Evolutionary conservation across 1,140 invertebrate species (phyloP).

Genomic region (Branchinecta lindahli): DNA sequence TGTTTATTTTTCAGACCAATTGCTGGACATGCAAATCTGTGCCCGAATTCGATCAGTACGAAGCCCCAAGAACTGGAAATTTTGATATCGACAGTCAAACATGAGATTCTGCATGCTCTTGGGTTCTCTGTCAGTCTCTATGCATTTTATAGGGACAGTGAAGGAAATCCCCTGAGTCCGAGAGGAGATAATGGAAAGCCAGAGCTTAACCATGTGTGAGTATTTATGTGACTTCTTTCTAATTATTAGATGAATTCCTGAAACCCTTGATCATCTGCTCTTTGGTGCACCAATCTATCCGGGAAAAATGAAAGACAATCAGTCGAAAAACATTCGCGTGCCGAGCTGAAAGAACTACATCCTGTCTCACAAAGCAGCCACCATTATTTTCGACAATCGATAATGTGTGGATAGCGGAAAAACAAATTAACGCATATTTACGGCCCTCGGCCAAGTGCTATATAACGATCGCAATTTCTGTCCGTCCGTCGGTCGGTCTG

Average conservation of each 20-base stretch:
- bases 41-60: constrained; percentile 84
- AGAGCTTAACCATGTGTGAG: constrained; percentile 67
- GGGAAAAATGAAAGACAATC: too few species aligned
- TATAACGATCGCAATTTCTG: too few species aligned
- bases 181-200: constrained; percentile 73
- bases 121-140: constrained; percentile 90
- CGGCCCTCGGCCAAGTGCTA: too few species aligned
- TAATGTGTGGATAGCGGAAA: too few species aligned
- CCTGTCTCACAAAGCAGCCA: too few species aligned
- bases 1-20: constrained; percentile 56
- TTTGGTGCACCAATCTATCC: too few species aligned
- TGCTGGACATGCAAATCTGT: constrained; percentile 95
- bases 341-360: too few species aligned
- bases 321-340: too few species aligned
- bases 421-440: too few species aligned
- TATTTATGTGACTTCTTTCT: constrained; percentile 23
- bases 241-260: not conserved
- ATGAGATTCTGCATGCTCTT: constrained; percentile 94
- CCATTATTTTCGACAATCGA: too few species aligned
- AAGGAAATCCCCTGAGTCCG: constrained; percentile 66
- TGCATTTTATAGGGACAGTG: constrained; percentile 76
- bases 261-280: not conserved
- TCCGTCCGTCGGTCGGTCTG: too few species aligned
- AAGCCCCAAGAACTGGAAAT: constrained; percentile 83
- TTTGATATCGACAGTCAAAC: constrained; percentile 89